Percentiles rank a stretch among this genome's conserved stretches.
These are phyloP conservation scores for Brachypteracias leptosomus DNA, from an alignment of 2,113 vertebrate genomes.

Conservation along the genomic window DNA sequence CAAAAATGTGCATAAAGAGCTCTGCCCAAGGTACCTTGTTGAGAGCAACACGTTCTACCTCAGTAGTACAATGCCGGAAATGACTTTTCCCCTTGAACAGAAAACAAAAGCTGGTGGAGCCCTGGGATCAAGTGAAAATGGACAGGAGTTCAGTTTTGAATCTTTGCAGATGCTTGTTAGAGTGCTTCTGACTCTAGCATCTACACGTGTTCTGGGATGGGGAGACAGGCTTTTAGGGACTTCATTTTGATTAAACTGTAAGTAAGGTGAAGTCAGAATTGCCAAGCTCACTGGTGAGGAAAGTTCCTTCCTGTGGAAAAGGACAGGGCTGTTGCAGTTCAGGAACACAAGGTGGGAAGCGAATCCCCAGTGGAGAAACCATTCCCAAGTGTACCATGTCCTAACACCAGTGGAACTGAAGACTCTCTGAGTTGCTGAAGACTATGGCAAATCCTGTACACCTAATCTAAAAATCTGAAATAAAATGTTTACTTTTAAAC, in stretches of 20 bases:
- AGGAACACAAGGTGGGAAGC: not conserved
- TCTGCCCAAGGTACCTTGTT: not conserved
- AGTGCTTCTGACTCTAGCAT: not conserved
- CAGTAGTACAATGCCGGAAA: not conserved
- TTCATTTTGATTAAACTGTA: not conserved
- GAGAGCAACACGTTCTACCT: not conserved
- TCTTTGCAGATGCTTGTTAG: not conserved
- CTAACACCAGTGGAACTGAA: not conserved
- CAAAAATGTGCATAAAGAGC: not conserved
- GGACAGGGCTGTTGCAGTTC: not conserved
- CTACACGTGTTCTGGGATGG: not conserved
- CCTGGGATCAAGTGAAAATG: not conserved
- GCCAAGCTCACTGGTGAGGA: not conserved
- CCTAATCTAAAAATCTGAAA: not conserved
- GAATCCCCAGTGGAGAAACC: not conserved
- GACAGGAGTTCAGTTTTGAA: not conserved
- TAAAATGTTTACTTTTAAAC: not conserved
- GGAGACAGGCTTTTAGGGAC: not conserved
- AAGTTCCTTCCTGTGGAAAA: not conserved
- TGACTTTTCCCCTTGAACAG: not conserved
- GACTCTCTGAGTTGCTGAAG: not conserved
- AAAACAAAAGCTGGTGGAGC: not conserved
- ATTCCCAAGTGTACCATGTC: not conserved
- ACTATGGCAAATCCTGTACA: not conserved
- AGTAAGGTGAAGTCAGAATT: not conserved